A percentile compares a stretch with the other conserved stretches of the same genome.
phyloP scores from a whole-genome alignment of 1,140 invertebrate genomes.

The Trachymyrmex cornetzi region DNA sequence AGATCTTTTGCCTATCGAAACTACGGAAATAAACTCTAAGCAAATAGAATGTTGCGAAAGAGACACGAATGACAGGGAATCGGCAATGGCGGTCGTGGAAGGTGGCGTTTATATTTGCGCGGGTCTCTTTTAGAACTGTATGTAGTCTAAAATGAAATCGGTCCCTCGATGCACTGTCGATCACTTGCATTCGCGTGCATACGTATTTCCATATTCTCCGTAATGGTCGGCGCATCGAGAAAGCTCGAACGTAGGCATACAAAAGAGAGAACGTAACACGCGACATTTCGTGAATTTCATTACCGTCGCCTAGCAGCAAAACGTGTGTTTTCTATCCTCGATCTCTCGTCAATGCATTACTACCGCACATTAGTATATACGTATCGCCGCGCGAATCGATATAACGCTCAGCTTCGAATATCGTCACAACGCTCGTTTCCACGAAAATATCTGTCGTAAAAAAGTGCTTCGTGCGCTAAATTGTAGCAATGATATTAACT shows the following conservation, averaged over 20 bases:
- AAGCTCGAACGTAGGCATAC: constrained; percentile 45
- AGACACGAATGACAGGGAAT: constrained; percentile 26
- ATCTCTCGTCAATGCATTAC: constrained; percentile 37
- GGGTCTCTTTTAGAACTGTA: constrained; percentile 28
- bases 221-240: constrained; percentile 39
- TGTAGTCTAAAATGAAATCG: constrained; percentile 51
- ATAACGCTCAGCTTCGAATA: constrained; percentile 30
- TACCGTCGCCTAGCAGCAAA: constrained; percentile 58
- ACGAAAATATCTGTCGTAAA: not conserved
- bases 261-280: constrained; percentile 52
- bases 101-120: constrained; percentile 28
- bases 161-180: constrained; percentile 47
- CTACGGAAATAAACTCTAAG: constrained; percentile 35
- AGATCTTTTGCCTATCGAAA: not conserved
- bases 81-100: constrained; percentile 4
- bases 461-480: not conserved
- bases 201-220: constrained; percentile 45
- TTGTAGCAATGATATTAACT: not conserved
- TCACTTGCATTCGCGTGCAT: constrained; percentile 32
- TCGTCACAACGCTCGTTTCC: not conserved
- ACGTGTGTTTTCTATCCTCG: constrained; percentile 50
- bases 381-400: constrained; percentile 46
- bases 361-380: not conserved
- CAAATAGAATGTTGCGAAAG: constrained; percentile 40
- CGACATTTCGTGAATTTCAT: constrained; percentile 65